A percentile compares a stretch with the other conserved stretches of the same genome.
Evolutionary conservation across 2,888 invertebrate genomes (phyloP).

Genomic region (Latrodectus hesperus): DNA sequence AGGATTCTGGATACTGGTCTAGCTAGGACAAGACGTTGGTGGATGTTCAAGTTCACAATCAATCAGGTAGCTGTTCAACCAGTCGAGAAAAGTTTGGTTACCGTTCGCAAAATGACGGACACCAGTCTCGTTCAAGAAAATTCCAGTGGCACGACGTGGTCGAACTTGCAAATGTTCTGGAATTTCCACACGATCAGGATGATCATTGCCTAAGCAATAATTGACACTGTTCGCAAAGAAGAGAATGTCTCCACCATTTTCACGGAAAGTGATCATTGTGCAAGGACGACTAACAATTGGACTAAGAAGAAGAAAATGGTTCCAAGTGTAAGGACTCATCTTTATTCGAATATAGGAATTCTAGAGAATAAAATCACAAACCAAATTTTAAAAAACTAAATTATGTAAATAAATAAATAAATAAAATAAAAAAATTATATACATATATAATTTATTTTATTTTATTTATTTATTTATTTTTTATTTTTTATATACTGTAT

Average conservation of each 20-base stretch:
- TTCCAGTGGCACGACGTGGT: background rate
- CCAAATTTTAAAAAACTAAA: no score
- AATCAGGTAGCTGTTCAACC: no score
- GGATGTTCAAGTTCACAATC: no score
- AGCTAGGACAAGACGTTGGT: no score
- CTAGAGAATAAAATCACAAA: no score
- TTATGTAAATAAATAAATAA: background rate
- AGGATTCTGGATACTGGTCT: no score
- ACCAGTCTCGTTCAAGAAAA: background rate
- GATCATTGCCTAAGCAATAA: background rate
- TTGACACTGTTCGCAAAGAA: background rate
- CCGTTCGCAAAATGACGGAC: background rate
- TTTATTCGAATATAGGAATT: background rate
- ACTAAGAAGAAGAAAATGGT: no score
- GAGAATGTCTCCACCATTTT: background rate
- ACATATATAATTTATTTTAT: background rate
- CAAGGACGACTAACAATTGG: background rate
- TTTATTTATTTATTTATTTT: background rate
- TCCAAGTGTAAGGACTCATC: background rate
- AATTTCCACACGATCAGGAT: background rate
- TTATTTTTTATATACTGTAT: background rate
- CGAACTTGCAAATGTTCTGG: background rate
- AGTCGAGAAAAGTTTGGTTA: no score
- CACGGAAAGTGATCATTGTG: background rate
- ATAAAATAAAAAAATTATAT: background rate